These are phyloP conservation scores for Furcifer pardalis DNA, from an alignment of 2,797 vertebrate species.

Conservation along the genomic window DNA sequence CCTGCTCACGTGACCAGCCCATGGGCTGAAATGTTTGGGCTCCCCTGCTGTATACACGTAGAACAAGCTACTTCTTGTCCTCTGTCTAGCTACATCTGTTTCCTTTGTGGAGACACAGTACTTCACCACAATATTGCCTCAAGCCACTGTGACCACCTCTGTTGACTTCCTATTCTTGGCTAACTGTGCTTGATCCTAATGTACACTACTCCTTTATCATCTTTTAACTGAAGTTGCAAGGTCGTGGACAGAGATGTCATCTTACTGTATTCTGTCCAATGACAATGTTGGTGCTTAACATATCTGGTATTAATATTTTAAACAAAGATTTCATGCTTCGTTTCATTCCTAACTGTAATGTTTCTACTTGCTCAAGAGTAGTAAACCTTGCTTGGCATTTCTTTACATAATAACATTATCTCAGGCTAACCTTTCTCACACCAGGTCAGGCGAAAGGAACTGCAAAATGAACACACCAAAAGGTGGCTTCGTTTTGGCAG, in stretches of 20 bases:
- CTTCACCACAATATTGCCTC: not conserved
- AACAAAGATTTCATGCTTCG: not conserved
- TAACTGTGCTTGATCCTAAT: not conserved
- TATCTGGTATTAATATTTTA: not conserved
- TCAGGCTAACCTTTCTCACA: too few relatives aligned
- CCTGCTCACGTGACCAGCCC: too few relatives aligned
- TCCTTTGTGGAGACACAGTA: not conserved
- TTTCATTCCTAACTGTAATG: conserved; percentile 3
- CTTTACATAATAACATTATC: accelerated
- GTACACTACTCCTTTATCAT: not conserved
- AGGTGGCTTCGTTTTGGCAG: too few relatives aligned
- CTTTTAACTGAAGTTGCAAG: not conserved
- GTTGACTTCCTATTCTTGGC: not conserved
- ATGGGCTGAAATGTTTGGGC: too few relatives aligned
- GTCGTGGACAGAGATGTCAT: not conserved
- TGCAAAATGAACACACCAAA: too few relatives aligned
- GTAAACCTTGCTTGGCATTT: conserved; percentile 2
- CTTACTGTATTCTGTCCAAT: not conserved
- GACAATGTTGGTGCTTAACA: not conserved
- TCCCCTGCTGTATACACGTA: not conserved
- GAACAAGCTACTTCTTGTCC: not conserved
- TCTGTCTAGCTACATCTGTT: not conserved
- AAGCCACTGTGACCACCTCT: not conserved
- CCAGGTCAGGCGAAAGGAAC: too few relatives aligned
- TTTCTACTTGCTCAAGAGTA: not conserved